These are phyloP conservation scores for Paedocypris micromegethes DNA, from an alignment of 2,797 vertebrate genomes.

Conservation along the genomic window DNA sequence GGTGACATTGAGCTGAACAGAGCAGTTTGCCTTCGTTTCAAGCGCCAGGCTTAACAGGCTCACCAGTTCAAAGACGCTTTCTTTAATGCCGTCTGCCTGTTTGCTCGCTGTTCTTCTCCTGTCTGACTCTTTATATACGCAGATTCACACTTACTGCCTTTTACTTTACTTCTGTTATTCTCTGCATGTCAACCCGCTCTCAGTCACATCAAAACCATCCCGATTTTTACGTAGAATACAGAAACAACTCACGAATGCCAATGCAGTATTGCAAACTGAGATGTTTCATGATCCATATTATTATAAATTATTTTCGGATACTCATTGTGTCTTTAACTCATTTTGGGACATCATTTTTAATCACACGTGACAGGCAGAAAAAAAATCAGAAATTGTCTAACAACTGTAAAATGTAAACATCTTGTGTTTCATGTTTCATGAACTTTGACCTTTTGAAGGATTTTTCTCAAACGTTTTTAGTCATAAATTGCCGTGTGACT, in stretches of 20 bases:
- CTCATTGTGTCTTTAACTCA: no score
- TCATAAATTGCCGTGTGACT: no score
- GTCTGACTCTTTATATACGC: conserved; percentile 3
- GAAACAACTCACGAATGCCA: background rate
- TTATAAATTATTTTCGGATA: no score
- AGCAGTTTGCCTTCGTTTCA: conserved; percentile 51
- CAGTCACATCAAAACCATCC: conserved; percentile 5
- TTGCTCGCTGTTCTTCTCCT: conserved; percentile 16
- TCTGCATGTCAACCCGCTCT: conserved; percentile 6
- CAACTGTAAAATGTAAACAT: no score
- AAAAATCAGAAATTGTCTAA: no score
- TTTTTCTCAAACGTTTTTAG: no score
- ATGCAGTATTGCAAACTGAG: background rate
- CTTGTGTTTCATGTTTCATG: no score
- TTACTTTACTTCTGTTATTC: conserved; percentile 9
- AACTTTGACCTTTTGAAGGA: no score
- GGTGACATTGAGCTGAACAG: conserved; percentile 43
- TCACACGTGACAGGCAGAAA: no score
- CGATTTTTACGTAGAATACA: background rate
- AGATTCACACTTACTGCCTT: conserved; percentile 40
- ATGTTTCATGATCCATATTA: background rate
- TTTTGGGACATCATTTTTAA: no score
- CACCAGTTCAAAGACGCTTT: conserved; percentile 60
- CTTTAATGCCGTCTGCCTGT: conserved; percentile 44
- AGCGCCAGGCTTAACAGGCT: conserved; percentile 55